Evolutionary conservation across 2,113 vertebrate species (phyloP).

Genomic region (Halichoeres trimaculatus): DNA sequence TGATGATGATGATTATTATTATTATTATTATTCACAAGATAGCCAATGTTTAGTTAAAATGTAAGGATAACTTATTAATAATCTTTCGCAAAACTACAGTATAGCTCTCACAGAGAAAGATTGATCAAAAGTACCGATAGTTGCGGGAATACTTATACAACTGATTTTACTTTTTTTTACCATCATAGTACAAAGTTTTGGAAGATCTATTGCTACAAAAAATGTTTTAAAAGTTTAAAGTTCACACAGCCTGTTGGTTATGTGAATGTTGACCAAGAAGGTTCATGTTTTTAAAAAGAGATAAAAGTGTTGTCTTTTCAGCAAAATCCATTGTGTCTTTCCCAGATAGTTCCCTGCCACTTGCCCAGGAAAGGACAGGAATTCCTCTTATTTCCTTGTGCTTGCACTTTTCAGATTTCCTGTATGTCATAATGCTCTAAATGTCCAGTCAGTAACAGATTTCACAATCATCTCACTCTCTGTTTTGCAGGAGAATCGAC

Average conservation of each 20-base stretch:
- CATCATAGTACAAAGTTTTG: too few relatives aligned
- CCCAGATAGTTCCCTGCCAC: constrained; percentile 29
- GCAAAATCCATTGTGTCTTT: constrained; percentile 56
- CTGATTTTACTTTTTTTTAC: too few relatives aligned
- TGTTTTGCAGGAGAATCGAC: constrained; percentile 82
- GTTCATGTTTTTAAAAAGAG: constrained; percentile 1
- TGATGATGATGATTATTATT: too few relatives aligned
- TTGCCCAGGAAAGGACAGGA: constrained; percentile 54
- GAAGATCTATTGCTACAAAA: too few relatives aligned
- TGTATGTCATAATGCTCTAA: constrained; percentile 50
- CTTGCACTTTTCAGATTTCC: constrained; percentile 77
- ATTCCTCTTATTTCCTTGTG: constrained; percentile 74
- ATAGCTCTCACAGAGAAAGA: too few relatives aligned
- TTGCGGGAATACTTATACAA: too few relatives aligned
- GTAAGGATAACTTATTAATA: too few relatives aligned
- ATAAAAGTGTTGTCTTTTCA: constrained; percentile 23
- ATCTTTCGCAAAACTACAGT: too few relatives aligned
- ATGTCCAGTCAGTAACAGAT: constrained; percentile 45
- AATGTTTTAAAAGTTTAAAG: too few relatives aligned
- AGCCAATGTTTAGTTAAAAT: too few relatives aligned
- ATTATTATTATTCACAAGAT: too few relatives aligned
- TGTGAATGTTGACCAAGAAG: constrained; percentile 42
- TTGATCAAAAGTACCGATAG: too few relatives aligned
- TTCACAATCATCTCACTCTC: constrained; percentile 5
- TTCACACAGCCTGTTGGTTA: constrained; percentile 8